Conservation (phyloP, 2,888 invertebrate genomes). For the Saturnia japonica region DNA sequence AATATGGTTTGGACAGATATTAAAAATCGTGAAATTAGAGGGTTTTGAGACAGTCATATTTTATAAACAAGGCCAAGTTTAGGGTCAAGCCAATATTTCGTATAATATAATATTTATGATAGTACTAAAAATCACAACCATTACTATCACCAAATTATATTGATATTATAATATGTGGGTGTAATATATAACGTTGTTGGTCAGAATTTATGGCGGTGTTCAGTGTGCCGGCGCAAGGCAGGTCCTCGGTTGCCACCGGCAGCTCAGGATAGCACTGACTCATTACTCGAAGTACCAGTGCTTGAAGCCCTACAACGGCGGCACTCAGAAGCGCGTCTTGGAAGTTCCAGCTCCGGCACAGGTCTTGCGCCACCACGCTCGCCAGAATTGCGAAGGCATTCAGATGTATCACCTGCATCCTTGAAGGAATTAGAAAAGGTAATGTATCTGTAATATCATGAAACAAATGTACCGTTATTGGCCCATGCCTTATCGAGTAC, state of each 20-base stretch:
- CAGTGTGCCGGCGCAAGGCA: conserved; percentile 92
- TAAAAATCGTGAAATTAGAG: not conserved
- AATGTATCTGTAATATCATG: conserved; percentile 50
- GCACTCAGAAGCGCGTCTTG: conserved; percentile 87
- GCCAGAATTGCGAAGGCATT: conserved; percentile 90
- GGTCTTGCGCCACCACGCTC: conserved; percentile 92
- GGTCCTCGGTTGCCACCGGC: conserved; percentile 88
- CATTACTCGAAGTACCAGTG: conserved; percentile 89
- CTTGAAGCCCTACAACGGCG: conserved; percentile 90
- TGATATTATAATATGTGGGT: not conserved
- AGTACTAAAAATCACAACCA: not conserved
- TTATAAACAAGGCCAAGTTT: not conserved
- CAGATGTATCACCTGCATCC: conserved; percentile 93
- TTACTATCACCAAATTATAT: not conserved
- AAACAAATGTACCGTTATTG: not conserved
- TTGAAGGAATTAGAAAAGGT: conserved; percentile 95
- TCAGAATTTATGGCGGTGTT: conserved; percentile 92
- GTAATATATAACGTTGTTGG: not conserved
- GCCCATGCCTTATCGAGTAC: not conserved
- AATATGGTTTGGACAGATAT: not conserved
- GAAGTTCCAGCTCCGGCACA: conserved; percentile 75
- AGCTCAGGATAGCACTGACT: conserved; percentile 92
- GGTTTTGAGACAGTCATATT: not conserved
- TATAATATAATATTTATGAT: not conserved
- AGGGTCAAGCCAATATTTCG: not conserved